Base-by-base conservation (phyloP, 2,888 invertebrate species). In the Nomada ferruginata region DNA sequence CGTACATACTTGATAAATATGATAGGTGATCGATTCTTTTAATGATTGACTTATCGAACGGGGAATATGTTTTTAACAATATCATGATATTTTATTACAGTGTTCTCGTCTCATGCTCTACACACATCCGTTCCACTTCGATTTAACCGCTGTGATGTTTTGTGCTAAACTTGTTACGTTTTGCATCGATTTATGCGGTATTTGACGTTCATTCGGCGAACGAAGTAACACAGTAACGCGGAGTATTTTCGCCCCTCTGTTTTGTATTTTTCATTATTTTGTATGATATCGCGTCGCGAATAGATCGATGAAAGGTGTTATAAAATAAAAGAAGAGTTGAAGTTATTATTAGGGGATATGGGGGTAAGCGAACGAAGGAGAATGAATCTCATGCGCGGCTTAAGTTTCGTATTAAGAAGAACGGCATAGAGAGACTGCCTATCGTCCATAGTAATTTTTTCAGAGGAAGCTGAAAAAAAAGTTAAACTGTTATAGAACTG, bases 91-190 rank as follows among this genome's bases (percentile, higher is more conserved):
- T 82, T 82, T 66, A 77, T 81, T 76, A 76, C n/a, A 65, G 47
- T 65, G 66, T 68, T 70, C 59, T 70, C 60, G 69, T 53, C 55
- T 42, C 20, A 61, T 36, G 65, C 61, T 68, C 36, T 60, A 55
- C n/a, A 61, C 73, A 72, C 57, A 36, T 76, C 65, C 72, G 76
- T 70, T 74, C 73, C 73, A 60, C 66, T 64, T 79, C 70, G 50
- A 75, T 68, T 79, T 73, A 79, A 66, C 74, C 76, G 63, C 84
- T 84, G 84, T 84, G 84, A 84, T 84, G 84, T 80, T 76, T 76
- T 66, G 84, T 80, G 76, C 74, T 84, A 80, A 65, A 80, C 75
- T 84, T 80, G 84, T 84, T 84, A 84, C 84, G 79, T 84, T 84
- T 42, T 80, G 83, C 47, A 81, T 72, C 57, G 61, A 68, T 61